Evolutionary conservation across 2,888 invertebrate genomes (phyloP).

Genomic region (Agapetus fuscipes): DNA sequence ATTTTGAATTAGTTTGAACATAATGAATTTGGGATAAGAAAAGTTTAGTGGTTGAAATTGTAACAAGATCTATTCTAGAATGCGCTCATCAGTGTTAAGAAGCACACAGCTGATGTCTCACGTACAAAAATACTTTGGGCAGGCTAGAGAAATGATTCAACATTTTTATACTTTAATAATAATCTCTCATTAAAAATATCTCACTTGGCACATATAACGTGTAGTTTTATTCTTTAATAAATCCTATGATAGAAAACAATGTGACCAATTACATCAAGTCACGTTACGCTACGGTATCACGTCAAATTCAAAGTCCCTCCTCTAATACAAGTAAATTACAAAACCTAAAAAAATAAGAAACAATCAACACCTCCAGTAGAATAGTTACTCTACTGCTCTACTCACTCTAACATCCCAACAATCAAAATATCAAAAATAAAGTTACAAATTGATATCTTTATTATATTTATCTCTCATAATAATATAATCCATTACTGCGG

Average conservation of each 20-base stretch:
- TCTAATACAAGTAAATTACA: constrained; percentile 13
- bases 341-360: constrained; percentile 12
- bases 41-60: neutral
- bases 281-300: constrained; percentile 19
- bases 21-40: constrained; percentile 12
- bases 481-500: neutral
- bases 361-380: constrained; percentile 12
- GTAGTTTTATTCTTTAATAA: constrained; percentile 18
- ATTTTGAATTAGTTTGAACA: neutral
- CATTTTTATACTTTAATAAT: constrained; percentile 18
- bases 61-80: neutral
- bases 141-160: constrained; percentile 16
- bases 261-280: constrained; percentile 18
- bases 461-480: constrained; percentile 12
- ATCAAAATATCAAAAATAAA: constrained; percentile 14
- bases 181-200: constrained; percentile 21
- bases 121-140: constrained; percentile 21
- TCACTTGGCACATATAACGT: constrained; percentile 22
- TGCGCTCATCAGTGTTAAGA: neutral
- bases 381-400: constrained; percentile 3
- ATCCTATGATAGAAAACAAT: constrained; percentile 21
- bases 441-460: constrained; percentile 3
- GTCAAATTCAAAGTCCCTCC: constrained; percentile 6
- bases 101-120: neutral
- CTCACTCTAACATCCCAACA: constrained; percentile 9